A percentile compares a stretch with the other conserved stretches of the same genome.
These are phyloP conservation scores for Sinotaia quadrata DNA, from an alignment of 2,888 invertebrate species.

Conservation along the genomic window DNA sequence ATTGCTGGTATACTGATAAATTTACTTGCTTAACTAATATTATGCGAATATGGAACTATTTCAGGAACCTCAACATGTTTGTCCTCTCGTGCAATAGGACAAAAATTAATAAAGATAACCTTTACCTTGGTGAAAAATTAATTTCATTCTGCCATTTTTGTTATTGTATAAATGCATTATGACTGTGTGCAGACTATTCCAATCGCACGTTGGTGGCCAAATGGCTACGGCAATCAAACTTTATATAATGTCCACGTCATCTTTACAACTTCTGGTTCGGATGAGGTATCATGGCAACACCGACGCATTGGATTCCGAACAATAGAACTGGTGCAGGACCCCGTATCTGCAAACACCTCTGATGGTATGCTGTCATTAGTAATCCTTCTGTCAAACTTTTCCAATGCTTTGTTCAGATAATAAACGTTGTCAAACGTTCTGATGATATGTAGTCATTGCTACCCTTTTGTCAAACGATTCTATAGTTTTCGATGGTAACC, in stretches of 20 bases:
- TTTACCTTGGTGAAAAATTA: too few species aligned
- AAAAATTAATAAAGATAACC: background rate
- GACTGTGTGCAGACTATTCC: conserved; percentile 5
- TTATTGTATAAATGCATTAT: background rate
- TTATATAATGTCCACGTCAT: conserved; percentile 78
- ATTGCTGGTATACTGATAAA: too few species aligned
- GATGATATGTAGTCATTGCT: too few species aligned
- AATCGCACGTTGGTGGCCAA: conserved; percentile 92
- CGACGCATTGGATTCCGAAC: conserved; percentile 86
- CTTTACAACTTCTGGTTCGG: conserved; percentile 70
- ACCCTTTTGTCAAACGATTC: too few species aligned
- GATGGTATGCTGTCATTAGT: conserved; percentile 8
- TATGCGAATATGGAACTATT: too few species aligned
- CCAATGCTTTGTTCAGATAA: too few species aligned
- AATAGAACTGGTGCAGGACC: conserved; percentile 84
- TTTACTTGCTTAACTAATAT: too few species aligned
- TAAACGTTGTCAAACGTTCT: too few species aligned
- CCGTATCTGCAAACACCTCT: conserved; percentile 66
- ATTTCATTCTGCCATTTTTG: background rate
- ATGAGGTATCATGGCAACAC: background rate
- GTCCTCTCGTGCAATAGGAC: too few species aligned
- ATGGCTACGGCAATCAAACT: conserved; percentile 81
- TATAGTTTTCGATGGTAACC: too few species aligned
- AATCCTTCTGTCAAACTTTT: too few species aligned
- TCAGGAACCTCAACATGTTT: too few species aligned